Evolutionary conservation across 2,113 vertebrate species (phyloP).

Genomic region (Calonectris borealis): DNA sequence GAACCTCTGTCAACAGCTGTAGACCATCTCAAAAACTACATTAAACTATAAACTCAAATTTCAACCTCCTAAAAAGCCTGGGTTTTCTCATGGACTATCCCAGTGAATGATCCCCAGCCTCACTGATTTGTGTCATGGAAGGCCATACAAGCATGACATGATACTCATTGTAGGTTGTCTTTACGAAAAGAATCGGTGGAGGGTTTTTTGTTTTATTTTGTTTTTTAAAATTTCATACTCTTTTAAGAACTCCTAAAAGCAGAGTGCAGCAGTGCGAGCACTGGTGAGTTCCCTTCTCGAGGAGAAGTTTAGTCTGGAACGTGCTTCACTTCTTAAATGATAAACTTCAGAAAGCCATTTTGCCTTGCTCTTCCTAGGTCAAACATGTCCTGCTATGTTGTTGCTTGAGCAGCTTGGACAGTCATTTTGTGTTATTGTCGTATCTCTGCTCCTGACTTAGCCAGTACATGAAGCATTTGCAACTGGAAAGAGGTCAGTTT

Average conservation of each 20-base stretch:
- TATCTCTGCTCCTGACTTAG: not conserved
- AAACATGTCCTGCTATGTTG: not conserved
- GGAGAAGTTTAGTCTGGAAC: not conserved
- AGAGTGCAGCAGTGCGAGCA: not conserved
- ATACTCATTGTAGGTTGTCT: not conserved
- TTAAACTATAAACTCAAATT: not conserved
- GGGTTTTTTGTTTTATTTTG: not conserved
- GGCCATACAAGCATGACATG: not conserved
- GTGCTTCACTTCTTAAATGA: not conserved
- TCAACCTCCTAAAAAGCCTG: not conserved
- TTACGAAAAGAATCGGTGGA: not conserved
- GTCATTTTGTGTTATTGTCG: not conserved
- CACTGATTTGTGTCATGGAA: not conserved
- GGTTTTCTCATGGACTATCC: not conserved
- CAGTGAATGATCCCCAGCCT: not conserved
- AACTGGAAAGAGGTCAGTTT: not conserved
- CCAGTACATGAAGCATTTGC: not conserved
- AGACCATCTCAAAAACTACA: not conserved
- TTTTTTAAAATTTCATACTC: not conserved
- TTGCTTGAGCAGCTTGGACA: slow-evolving; percentile 19
- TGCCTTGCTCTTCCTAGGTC: not conserved
- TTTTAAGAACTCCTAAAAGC: not conserved
- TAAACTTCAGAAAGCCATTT: not conserved
- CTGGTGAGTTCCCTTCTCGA: not conserved
- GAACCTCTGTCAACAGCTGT: not conserved